These are phyloP conservation scores for Melanotaenia parkinsoni DNA, from an alignment of 2,797 vertebrate genomes.

Conservation along the genomic window DNA sequence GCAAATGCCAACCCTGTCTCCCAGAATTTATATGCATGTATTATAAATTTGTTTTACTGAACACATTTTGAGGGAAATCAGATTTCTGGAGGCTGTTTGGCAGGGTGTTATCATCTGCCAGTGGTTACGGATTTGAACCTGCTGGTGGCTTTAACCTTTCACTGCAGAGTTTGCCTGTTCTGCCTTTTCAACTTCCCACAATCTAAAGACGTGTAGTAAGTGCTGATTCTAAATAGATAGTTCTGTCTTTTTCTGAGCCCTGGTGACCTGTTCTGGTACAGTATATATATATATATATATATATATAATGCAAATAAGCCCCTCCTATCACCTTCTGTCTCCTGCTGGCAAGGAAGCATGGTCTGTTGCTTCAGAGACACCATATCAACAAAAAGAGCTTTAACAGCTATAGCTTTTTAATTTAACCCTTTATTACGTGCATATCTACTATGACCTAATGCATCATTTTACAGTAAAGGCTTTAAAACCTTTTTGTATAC, in stretches of 20 bases:
- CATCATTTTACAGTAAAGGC: too few relatives aligned
- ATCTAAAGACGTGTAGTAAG: neutral
- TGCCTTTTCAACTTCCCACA: neutral
- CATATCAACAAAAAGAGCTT: too few relatives aligned
- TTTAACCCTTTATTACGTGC: too few relatives aligned
- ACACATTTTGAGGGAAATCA: neutral
- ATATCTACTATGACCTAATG: too few relatives aligned
- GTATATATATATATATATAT: too few relatives aligned
- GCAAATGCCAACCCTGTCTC: constrained; percentile 19
- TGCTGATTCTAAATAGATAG: neutral
- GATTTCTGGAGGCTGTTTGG: neutral
- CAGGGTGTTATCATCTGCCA: neutral
- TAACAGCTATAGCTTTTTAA: too few relatives aligned
- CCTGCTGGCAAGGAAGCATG: neutral
- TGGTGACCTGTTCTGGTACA: neutral
- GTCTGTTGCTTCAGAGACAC: neutral
- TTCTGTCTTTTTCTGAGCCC: neutral
- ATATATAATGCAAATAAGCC: neutral
- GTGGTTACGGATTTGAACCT: neutral
- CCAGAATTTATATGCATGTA: constrained; percentile 25
- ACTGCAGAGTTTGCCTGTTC: neutral
- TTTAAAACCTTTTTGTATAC: too few relatives aligned
- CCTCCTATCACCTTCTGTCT: too few relatives aligned
- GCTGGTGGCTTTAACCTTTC: neutral
- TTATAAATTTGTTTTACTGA: neutral